These are phyloP conservation scores for Atta texana DNA, from an alignment of 1,140 invertebrate genomes.

Conservation along the genomic window DNA sequence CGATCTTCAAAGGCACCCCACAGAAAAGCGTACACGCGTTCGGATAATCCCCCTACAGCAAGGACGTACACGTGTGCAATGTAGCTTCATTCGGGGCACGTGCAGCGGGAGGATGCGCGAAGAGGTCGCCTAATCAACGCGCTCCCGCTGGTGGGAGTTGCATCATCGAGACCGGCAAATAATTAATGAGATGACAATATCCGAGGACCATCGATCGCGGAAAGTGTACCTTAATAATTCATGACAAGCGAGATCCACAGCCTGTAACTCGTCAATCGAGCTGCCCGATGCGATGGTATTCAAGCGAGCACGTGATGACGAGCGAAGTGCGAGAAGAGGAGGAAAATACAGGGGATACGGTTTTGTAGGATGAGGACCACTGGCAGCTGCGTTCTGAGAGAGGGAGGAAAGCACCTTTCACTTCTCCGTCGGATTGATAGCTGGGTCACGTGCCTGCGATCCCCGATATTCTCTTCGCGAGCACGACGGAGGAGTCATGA, in stretches of 20 bases:
- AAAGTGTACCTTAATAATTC: constrained; percentile 59
- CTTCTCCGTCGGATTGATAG: constrained; percentile 64
- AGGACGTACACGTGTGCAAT: constrained; percentile 39
- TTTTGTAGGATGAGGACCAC: neutral
- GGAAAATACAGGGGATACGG: neutral
- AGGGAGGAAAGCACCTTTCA: constrained; percentile 6
- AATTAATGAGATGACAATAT: constrained; percentile 67
- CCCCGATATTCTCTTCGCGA: constrained; percentile 60
- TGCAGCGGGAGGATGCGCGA: constrained; percentile 38
- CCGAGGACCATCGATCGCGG: neutral
- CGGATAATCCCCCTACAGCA: constrained; percentile 50
- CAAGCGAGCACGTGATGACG: neutral
- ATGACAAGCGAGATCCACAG: constrained; percentile 23
- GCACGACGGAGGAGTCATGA: constrained; percentile 45
- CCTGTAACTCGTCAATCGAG: constrained; percentile 3
- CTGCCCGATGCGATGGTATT: neutral
- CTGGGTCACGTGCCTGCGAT: constrained; percentile 70
- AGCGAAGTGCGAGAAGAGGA: neutral
- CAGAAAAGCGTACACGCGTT: constrained; percentile 6
- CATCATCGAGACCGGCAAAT: constrained; percentile 66
- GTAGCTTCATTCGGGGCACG: constrained; percentile 68
- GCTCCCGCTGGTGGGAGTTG: neutral
- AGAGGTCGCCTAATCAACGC: constrained; percentile 46
- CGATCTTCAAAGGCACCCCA: constrained; percentile 44
- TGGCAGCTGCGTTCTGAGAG: neutral